Evolutionary conservation across 2,888 invertebrate genomes (phyloP), one percentile per base, ranked within the genome.

Genomic region (Epiblema foenella): DNA sequence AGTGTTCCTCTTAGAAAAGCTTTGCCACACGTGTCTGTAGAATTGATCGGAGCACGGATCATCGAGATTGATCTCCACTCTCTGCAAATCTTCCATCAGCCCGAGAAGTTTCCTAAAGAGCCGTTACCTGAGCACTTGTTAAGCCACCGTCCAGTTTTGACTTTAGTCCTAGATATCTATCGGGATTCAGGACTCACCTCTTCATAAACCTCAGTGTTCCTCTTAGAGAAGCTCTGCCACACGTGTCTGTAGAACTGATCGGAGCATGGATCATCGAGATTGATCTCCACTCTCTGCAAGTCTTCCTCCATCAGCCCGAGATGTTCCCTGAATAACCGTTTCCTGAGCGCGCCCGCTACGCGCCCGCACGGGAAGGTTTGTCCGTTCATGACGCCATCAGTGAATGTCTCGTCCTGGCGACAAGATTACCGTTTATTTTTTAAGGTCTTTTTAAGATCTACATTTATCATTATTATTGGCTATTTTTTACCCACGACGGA

Each of bases 121-220:
- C 4, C 24, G 24, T 24, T 24, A 3, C 24, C 24, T 24, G 24
- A 24, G 24, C 24, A 24, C 24, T 4, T 1, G 24, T 4, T 4
- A 4, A 3, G 24, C 4, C 1, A 24, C 24, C 1, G 2, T 24
- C 24, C 24, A 24, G 24, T 3, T 24, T 4, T 24, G 1, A 24
- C 24, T 3, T 4, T 4, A 24, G 24, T 3, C 24, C 24, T 24
- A 24, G 24, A n/a, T n/a, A n/a, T n/a, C n/a, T n/a, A n/a, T n/a
- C n/a, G n/a, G n/a, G n/a, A n/a, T 24, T 52, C 11, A 0, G 11
- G n/a, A 67, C 49, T 77, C 15, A 91, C 91, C 75, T 97, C 95
- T 83, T 99, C 99, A 88, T 96, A 99, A 59, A 98, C 95, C 75
- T 96, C 95, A 0, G 99, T 98, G 85, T 99, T 99, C 49, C 92